phyloP scores from a whole-genome alignment of 2,113 vertebrate genomes.

The Chloropsis cyanopogon region DNA sequence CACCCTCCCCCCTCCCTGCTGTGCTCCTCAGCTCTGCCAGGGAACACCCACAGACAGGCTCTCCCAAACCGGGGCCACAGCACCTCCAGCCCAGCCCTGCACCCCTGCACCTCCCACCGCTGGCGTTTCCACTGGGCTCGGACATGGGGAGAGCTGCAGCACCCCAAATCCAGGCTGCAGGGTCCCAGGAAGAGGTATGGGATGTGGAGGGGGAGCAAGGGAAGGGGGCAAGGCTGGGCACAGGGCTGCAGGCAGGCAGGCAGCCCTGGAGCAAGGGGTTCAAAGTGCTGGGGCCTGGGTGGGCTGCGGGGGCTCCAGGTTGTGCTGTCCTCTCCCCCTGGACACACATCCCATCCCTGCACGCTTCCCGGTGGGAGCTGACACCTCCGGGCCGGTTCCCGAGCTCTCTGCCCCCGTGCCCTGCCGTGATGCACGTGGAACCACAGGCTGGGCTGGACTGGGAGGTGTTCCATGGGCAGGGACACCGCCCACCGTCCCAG shows the following conservation, averaged over 20 bases:
- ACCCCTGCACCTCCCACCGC: not conserved
- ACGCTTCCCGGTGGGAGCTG: too few relatives aligned
- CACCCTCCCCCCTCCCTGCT: accelerated
- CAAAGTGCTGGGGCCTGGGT: not conserved
- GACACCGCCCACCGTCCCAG: not conserved
- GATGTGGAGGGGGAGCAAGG: too few relatives aligned
- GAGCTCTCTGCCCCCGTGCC: not conserved
- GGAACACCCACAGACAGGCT: not conserved
- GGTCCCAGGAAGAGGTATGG: not conserved
- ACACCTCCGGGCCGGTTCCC: too few relatives aligned
- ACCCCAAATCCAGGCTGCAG: not conserved
- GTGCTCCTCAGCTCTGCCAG: accelerated
- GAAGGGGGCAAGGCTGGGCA: too few relatives aligned
- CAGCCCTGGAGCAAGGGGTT: not conserved
- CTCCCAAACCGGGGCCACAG: not conserved
- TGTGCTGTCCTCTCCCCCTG: not conserved
- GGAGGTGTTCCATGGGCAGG: not conserved
- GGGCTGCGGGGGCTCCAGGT: not conserved
- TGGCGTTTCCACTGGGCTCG: accelerated
- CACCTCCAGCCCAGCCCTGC: too few relatives aligned
- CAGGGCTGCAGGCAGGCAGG: not conserved
- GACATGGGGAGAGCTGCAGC: not conserved
- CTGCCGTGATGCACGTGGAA: not conserved
- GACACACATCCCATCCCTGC: accelerated
- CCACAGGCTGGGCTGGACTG: not conserved